These are phyloP conservation scores for Euspilapteryx auroguttella DNA, from an alignment of 2,888 invertebrate species.

Conservation along the genomic window DNA sequence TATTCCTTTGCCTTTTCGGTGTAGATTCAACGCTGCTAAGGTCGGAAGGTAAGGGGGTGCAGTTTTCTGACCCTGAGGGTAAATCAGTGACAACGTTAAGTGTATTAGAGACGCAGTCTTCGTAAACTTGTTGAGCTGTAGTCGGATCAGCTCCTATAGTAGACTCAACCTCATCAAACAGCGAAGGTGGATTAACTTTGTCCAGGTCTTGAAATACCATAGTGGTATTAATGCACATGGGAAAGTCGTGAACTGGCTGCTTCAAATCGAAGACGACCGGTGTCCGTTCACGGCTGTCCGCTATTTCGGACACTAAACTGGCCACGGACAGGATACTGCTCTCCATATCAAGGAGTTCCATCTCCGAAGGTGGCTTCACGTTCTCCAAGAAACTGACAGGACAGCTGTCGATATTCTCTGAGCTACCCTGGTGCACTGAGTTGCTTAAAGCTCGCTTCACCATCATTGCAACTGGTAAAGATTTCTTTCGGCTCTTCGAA, in stretches of 20 bases:
- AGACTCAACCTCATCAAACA: slow-evolving; percentile 71
- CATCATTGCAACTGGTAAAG: slow-evolving; percentile 70
- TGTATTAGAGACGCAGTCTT: slow-evolving; percentile 61
- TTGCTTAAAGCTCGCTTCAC: slow-evolving; percentile 72
- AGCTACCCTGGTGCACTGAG: slow-evolving; percentile 50
- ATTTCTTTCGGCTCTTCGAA: slow-evolving; percentile 64
- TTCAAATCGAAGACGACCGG: slow-evolving; percentile 61
- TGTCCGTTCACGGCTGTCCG: slow-evolving; percentile 52
- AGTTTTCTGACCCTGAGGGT: slow-evolving; percentile 54
- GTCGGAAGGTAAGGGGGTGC: slow-evolving; percentile 70
- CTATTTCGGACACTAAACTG: slow-evolving; percentile 79
- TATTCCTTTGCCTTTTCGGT: slow-evolving; percentile 63
- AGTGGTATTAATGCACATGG: slow-evolving; percentile 35
- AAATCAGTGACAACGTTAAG: slow-evolving; percentile 60
- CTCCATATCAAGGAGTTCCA: slow-evolving; percentile 79
- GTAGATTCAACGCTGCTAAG: slow-evolving; percentile 76
- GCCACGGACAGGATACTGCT: slow-evolving; percentile 83
- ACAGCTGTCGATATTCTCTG: slow-evolving; percentile 66
- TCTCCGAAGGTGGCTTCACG: slow-evolving; percentile 80
- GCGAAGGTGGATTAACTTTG: slow-evolving; percentile 71
- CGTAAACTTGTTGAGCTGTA: slow-evolving; percentile 61
- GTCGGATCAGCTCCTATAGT: slow-evolving; percentile 49
- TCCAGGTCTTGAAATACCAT: slow-evolving; percentile 64
- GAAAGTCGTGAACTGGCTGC: slow-evolving; percentile 55
- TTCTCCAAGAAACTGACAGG: slow-evolving; percentile 72